These are phyloP conservation scores for Enoplolaimus lenunculus DNA, from an alignment of 2,888 invertebrate species.

Conservation along the genomic window DNA sequence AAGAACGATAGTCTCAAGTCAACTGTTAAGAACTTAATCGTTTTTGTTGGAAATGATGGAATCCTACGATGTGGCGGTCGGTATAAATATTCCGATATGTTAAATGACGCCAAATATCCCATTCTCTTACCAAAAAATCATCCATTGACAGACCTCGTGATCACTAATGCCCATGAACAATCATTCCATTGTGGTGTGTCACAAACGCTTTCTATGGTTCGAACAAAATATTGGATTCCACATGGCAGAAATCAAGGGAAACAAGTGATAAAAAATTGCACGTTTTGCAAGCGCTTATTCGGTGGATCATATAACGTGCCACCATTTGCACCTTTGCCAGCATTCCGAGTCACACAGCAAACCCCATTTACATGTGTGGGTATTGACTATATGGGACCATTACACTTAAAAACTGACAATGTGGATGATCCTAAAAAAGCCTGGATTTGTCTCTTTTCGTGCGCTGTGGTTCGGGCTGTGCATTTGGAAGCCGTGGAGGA, in stretches of 20 bases:
- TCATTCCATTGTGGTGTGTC: constrained; percentile 9
- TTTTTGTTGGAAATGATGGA: background rate
- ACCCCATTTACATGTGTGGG: background rate
- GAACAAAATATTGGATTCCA: constrained; percentile 10
- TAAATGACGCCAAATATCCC: background rate
- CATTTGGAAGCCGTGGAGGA: background rate
- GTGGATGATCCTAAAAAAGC: background rate
- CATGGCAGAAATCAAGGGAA: background rate
- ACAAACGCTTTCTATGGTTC: constrained; percentile 12
- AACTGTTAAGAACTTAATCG: background rate
- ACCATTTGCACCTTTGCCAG: background rate
- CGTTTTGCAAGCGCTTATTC: background rate
- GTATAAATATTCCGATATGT: background rate
- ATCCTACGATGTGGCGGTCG: background rate
- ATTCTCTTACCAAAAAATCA: background rate
- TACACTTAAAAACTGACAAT: background rate
- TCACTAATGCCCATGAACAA: background rate
- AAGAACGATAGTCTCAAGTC: background rate
- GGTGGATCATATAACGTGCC: background rate
- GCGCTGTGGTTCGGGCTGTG: background rate
- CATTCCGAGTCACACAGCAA: background rate
- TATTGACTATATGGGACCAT: background rate
- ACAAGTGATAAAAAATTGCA: background rate
- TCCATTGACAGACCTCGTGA: background rate
- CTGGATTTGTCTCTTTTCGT: background rate